Evolutionary conservation across 1,140 invertebrate genomes (phyloP).

Genomic region (Parasteatoda tepidariorum): DNA sequence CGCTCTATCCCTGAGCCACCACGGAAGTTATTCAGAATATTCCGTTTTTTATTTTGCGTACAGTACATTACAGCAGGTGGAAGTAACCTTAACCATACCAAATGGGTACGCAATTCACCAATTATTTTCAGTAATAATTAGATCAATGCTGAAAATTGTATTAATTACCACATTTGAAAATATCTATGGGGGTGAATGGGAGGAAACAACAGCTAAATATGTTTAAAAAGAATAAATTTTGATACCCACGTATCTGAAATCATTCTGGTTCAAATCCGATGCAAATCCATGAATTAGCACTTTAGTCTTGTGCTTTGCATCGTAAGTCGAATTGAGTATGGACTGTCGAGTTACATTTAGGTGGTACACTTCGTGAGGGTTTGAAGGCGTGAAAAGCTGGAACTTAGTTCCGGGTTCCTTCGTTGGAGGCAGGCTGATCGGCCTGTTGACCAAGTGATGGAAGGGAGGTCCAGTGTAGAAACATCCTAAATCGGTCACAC

Average conservation of each 20-base stretch:
- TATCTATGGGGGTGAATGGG: no score
- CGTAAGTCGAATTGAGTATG: background rate
- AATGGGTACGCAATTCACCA: no score
- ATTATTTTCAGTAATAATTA: no score
- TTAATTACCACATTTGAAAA: no score
- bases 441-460: constrained; percentile 33
- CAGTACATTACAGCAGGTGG: no score
- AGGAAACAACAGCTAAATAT: no score
- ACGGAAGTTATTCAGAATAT: no score
- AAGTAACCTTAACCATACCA: no score
- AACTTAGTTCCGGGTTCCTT: background rate
- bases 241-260: background rate
- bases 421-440: constrained; percentile 14
- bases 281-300: constrained; percentile 9
- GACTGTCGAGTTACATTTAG: background rate
- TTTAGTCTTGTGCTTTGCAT: background rate
- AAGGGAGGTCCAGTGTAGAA: constrained; percentile 48
- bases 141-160: no score
- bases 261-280: background rate
- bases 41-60: no score
- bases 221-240: no score
- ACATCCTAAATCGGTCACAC: constrained; percentile 52
- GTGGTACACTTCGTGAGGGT: background rate
- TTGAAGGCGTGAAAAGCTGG: background rate
- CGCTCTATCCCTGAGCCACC: no score